phyloP scores from a whole-genome alignment of 2,113 vertebrate species.

The Phycodurus eques region DNA sequence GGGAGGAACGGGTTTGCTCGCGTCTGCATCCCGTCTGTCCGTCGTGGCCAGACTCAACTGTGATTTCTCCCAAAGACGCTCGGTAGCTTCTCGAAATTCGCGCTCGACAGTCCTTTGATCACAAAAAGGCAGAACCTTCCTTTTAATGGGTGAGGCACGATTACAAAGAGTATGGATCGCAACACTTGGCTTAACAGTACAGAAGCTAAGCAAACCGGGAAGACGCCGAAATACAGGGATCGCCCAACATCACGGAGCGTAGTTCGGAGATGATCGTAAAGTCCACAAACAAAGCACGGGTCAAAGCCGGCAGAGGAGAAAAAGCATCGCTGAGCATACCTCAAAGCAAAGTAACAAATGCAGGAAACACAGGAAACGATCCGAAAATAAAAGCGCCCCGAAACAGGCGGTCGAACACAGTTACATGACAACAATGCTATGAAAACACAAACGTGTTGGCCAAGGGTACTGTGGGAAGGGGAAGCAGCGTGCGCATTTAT shows the following conservation, averaged over 20 bases:
- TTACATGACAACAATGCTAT: neutral
- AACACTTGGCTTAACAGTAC: neutral
- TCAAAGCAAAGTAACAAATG: conserved; percentile 1
- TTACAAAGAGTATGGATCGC: neutral
- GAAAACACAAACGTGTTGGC: neutral
- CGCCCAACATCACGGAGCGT: neutral
- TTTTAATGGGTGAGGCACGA: neutral
- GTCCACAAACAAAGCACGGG: neutral
- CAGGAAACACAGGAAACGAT: neutral
- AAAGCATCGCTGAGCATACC: neutral
- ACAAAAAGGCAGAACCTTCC: neutral
- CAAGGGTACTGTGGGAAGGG: neutral
- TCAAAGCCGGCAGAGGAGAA: neutral
- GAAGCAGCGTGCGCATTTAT: neutral
- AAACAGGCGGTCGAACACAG: neutral
- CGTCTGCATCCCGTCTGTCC: neutral
- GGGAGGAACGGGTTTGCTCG: neutral
- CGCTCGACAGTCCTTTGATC: neutral
- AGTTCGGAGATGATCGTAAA: neutral
- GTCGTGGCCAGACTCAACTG: neutral
- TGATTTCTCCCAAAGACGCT: neutral
- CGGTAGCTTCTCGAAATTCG: neutral
- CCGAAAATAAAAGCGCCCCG: neutral
- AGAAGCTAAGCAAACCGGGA: neutral
- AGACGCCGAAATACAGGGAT: neutral